Evolutionary conservation across 2,113 vertebrate species (phyloP), one percentile per base, ranked within the genome.

Genomic region (Actenoides lindsayi): DNA sequence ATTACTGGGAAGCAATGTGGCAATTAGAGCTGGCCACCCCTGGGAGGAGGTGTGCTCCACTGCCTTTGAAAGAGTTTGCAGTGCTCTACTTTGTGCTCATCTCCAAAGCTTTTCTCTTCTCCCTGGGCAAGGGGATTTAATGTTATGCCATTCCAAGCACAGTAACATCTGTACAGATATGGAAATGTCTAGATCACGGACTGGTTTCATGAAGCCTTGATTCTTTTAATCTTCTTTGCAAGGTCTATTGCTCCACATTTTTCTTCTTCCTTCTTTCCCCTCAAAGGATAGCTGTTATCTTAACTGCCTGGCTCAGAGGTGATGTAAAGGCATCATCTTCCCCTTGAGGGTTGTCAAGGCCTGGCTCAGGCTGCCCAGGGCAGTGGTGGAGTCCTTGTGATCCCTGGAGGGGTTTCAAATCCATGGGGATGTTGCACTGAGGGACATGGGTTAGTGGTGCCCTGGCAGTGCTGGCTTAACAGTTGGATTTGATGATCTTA

Each of bases 11-110:
- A 92, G 92, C 93, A 83, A 83, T 63, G 76, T 92, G 94, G 92
- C 92, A 94, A 93, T 95, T 96, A 94, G 84, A 87, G 94, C 82
- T 73, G 93, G 77, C 83, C 73, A 71, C 65, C 89, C 94, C 39
- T 6, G 1, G 84, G 78, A 68, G 90, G 78, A 93, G 85, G 79
- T 88, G 88, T 56, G 71, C 54, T 77, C 82, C 1, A 0, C 63
- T 88, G 89, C 11, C 83, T 80, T 85, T 92, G 57, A 64, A 79
- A 65, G 57, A 50, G 44, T 83, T 81, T 53, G 30, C 65, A 84
- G 91, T 0, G 0, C 80, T 83, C 16, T 85, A 41, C 80, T 95
- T 60, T 82, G 56, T 75, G 82, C 68, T 91, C 24, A 9, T 83
- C 81, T 83, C 75, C 71, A 90, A 69, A 95, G 93, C 63, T 73